Evolutionary conservation across 2,797 vertebrate species (phyloP).

Genomic region (Threskiornis aethiopicus): DNA sequence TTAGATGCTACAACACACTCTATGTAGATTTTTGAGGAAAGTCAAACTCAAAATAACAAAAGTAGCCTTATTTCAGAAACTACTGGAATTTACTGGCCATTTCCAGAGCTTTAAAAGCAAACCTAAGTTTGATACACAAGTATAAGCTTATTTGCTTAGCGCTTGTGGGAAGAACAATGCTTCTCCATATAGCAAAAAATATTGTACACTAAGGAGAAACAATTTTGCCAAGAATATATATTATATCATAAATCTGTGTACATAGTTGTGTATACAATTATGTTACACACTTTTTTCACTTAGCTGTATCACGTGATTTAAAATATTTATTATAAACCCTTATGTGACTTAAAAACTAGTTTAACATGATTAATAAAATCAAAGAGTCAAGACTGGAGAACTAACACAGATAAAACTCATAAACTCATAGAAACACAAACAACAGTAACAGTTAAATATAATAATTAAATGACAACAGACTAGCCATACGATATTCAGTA

Average conservation of each 20-base stretch:
- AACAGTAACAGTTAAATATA: neutral
- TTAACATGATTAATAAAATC: neutral
- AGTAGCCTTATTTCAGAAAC: neutral
- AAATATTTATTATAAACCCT: neutral
- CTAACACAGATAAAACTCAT: neutral
- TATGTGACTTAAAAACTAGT: neutral
- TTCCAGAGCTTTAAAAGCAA: neutral
- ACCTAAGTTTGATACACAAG: neutral
- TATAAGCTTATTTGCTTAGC: neutral
- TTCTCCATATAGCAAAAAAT: neutral
- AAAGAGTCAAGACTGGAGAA: neutral
- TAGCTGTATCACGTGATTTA: neutral
- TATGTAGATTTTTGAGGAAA: neutral
- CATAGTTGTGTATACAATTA: neutral
- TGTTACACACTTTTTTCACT: neutral
- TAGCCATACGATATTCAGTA: neutral
- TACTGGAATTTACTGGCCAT: neutral
- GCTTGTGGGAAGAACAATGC: neutral
- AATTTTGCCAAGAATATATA: neutral
- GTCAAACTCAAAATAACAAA: neutral
- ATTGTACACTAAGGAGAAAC: neutral
- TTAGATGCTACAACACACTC: neutral
- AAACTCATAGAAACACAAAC: neutral
- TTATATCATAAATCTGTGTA: neutral
- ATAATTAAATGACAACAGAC: neutral